These are phyloP conservation scores for Lepus europaeus DNA, from an alignment of 2,113 vertebrate genomes.

Conservation along the genomic window DNA sequence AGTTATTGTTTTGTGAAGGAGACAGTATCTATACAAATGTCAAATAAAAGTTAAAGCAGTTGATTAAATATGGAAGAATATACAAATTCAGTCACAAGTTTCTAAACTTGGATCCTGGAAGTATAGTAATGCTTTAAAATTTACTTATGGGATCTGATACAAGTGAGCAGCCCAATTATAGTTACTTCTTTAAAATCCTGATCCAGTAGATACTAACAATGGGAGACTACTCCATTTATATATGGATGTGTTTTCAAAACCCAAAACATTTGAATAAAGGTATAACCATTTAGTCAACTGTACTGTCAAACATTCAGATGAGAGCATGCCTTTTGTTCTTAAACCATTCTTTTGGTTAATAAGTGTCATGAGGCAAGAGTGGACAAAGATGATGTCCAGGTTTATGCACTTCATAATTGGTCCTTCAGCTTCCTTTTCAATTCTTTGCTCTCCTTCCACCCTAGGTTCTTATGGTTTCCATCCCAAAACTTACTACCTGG, in stretches of 20 bases:
- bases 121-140: neutral
- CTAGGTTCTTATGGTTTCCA: neutral
- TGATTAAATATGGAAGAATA: neutral
- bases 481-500: neutral
- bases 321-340: neutral
- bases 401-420: neutral
- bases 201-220: neutral
- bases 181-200: neutral
- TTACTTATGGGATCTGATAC: neutral
- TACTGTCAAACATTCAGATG: neutral
- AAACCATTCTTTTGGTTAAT: neutral
- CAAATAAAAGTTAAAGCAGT: neutral
- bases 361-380: neutral
- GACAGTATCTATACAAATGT: neutral
- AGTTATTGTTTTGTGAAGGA: neutral
- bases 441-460: neutral
- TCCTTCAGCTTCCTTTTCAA: neutral
- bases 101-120: conserved; percentile 21
- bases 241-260: neutral
- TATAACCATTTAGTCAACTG: neutral
- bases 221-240: neutral
- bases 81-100: neutral
- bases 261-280: conserved; percentile 4
- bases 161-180: neutral
- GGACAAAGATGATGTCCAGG: neutral